Conservation (phyloP, 2,888 invertebrate species). For the Caenorhabditis sp. region DNA sequence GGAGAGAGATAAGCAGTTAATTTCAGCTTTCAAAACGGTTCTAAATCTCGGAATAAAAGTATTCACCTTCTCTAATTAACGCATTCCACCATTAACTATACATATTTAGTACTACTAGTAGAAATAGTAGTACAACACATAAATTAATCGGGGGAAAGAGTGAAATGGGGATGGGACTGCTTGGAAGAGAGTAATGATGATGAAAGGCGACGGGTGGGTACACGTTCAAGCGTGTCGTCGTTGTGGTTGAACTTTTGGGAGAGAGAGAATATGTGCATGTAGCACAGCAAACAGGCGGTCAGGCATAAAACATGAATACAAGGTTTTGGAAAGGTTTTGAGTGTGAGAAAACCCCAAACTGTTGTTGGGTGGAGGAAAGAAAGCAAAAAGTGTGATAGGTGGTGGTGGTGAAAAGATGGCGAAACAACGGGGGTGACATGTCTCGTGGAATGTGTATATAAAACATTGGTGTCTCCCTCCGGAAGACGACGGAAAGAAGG, state of each 20-base stretch:
- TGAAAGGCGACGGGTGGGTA: slow-evolving; percentile 17
- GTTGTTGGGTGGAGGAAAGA: too few relatives aligned
- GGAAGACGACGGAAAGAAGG: neutral
- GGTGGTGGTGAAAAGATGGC: slow-evolving; percentile 27
- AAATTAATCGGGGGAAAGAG: slow-evolving; percentile 8
- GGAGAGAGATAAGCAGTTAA: neutral
- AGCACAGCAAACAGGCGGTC: neutral
- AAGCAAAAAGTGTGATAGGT: neutral
- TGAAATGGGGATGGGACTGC: neutral
- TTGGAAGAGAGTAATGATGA: slow-evolving; percentile 3
- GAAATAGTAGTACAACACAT: slow-evolving; percentile 14
- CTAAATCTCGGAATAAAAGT: too few relatives aligned
- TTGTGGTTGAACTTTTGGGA: neutral
- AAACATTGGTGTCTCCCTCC: slow-evolving; percentile 36
- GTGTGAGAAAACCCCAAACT: neutral
- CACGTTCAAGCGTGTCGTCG: slow-evolving; percentile 19
- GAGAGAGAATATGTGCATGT: neutral
- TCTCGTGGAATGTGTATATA: slow-evolving; percentile 29
- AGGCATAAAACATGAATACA: slow-evolving; percentile 17
- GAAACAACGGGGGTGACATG: slow-evolving; percentile 3
- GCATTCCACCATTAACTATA: neutral
- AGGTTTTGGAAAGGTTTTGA: too few relatives aligned
- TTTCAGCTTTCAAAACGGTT: neutral
- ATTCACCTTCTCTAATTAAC: neutral
- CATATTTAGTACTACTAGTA: too few relatives aligned